Evolutionary conservation across 1,140 invertebrate genomes (phyloP).

Genomic region (Mercenaria mercenaria): DNA sequence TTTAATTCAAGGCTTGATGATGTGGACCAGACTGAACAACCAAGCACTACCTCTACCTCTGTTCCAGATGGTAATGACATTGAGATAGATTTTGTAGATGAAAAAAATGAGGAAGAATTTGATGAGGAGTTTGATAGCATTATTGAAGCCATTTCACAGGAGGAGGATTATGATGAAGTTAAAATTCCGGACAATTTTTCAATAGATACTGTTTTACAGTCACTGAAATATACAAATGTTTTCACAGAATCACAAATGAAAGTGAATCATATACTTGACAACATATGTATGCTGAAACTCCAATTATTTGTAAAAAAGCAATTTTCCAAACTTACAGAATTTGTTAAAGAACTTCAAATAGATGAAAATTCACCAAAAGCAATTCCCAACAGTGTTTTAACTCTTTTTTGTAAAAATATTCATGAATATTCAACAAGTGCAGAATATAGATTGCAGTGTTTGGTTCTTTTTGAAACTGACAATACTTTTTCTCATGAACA

Average conservation of each 20-base stretch:
- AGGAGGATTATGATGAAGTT: background rate
- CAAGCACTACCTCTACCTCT: no score
- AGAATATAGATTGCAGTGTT: background rate
- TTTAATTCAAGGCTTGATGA: no score
- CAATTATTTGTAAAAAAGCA: conserved; percentile 2
- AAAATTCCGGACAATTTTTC: conserved; percentile 24
- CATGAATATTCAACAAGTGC: background rate
- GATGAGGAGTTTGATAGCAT: conserved; percentile 21
- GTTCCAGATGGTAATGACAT: no score
- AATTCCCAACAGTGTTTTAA: background rate
- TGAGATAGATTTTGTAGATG: background rate
- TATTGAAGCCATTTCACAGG: background rate
- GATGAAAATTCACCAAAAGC: background rate
- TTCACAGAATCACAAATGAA: background rate
- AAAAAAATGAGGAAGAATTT: background rate
- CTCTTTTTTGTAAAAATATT: background rate
- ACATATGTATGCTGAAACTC: background rate
- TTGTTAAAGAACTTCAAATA: background rate
- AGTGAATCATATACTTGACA: conserved; percentile 4
- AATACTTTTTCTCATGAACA: conserved; percentile 14
- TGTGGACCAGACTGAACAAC: no score
- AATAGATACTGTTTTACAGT: background rate
- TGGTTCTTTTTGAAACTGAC: conserved; percentile 23
- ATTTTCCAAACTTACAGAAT: background rate
- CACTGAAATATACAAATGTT: background rate